These are phyloP conservation scores for Epinephelus malabaricus DNA, from an alignment of 2,797 vertebrate genomes.

Conservation along the genomic window DNA sequence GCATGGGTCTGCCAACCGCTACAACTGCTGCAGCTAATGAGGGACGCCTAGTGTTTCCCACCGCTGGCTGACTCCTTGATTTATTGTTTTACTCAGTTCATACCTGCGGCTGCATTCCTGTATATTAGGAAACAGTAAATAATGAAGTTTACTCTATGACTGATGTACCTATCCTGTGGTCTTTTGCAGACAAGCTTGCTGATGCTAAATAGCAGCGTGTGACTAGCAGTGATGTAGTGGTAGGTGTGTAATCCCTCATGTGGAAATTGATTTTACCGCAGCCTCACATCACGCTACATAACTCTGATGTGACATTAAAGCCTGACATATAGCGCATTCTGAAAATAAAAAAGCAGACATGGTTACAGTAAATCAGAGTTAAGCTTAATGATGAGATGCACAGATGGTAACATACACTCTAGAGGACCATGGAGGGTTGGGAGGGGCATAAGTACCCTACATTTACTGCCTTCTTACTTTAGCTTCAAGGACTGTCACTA, in stretches of 20 bases:
- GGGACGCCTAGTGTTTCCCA: conserved; percentile 53
- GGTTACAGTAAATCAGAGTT: conserved; percentile 27
- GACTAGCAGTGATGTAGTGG: conserved; percentile 13
- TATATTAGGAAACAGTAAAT: conserved; percentile 59
- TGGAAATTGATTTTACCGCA: conserved; percentile 46
- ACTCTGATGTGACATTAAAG: conserved; percentile 42
- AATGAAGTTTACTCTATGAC: conserved; percentile 63
- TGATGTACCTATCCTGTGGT: conserved; percentile 39
- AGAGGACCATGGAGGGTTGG: neutral
- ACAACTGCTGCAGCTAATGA: conserved; percentile 70
- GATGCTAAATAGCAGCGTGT: conserved; percentile 45
- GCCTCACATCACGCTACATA: conserved; percentile 24
- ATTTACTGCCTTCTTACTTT: neutral
- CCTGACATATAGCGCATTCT: conserved; percentile 21
- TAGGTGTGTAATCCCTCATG: conserved; percentile 41
- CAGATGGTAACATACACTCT: conserved; percentile 27
- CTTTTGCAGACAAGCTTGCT: conserved; percentile 36
- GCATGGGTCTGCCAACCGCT: conserved; percentile 55
- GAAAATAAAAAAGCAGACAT: conserved; percentile 34
- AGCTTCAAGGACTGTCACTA: neutral
- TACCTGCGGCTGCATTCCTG: conserved; percentile 64
- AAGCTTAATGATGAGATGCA: conserved; percentile 17
- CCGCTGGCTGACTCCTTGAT: conserved; percentile 62
- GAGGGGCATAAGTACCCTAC: neutral
- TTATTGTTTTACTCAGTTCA: conserved; percentile 56